Evolutionary conservation across 2,888 invertebrate genomes (phyloP).

Genomic region (Ormyrus thymus): DNA sequence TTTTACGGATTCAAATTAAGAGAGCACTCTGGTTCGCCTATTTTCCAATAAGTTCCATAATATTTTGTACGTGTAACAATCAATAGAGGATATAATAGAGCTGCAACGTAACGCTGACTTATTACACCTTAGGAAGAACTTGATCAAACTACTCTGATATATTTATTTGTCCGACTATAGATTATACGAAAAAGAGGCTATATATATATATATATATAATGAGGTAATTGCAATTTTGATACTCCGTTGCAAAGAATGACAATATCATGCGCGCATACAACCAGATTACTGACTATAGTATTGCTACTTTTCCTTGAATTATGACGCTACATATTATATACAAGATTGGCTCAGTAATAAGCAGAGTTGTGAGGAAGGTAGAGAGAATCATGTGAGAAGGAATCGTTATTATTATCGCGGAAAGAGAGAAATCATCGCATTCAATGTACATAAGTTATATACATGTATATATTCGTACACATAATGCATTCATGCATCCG

Average conservation of each 20-base stretch:
- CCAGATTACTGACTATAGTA: slow-evolving; percentile 11
- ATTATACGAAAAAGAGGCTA: slow-evolving; percentile 1
- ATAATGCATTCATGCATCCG: slow-evolving; percentile 22
- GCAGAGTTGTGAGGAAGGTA: neutral
- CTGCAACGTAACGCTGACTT: slow-evolving; percentile 19
- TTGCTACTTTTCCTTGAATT: slow-evolving; percentile 26
- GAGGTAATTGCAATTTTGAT: slow-evolving; percentile 51
- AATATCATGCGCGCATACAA: slow-evolving; percentile 47
- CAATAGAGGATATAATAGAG: too few relatives aligned
- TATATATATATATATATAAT: neutral
- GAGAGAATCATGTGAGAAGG: neutral
- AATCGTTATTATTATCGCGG: slow-evolving; percentile 31
- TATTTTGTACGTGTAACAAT: too few relatives aligned
- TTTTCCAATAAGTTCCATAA: too few relatives aligned
- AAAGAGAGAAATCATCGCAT: slow-evolving; percentile 24
- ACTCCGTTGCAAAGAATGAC: slow-evolving; percentile 55
- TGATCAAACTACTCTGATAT: neutral
- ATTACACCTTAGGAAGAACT: neutral
- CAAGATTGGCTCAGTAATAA: too few relatives aligned
- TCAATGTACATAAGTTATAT: slow-evolving; percentile 45
- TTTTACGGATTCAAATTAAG: too few relatives aligned
- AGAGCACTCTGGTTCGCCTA: too few relatives aligned
- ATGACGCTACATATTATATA: neutral
- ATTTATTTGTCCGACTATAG: slow-evolving; percentile 4
- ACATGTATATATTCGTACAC: slow-evolving; percentile 6